A percentile compares a stretch with the other conserved stretches of the same genome.
Conservation (phyloP, 2,888 invertebrate species). For the Hyposoter didymator region DNA sequence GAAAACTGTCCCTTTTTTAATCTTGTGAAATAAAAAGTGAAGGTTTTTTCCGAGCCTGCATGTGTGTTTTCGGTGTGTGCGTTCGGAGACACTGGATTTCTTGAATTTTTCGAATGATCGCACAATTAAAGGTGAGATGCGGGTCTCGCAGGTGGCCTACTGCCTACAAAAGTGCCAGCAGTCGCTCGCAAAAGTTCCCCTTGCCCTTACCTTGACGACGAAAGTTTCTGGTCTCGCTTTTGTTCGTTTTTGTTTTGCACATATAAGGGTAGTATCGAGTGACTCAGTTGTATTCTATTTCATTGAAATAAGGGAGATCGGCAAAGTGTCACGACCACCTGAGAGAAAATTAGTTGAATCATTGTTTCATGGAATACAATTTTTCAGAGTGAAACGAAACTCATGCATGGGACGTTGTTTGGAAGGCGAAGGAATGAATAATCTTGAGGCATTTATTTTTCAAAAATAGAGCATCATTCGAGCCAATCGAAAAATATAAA, state of each 20-base stretch:
- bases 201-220: conserved; percentile 33
- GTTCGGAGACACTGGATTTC: conserved; percentile 12
- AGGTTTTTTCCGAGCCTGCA: neutral
- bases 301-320: conserved; percentile 39
- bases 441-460: neutral
- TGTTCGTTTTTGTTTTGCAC: conserved; percentile 38
- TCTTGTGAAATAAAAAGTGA: neutral
- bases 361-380: conserved; percentile 1
- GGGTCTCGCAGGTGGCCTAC: conserved; percentile 68
- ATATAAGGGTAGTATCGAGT: conserved; percentile 80
- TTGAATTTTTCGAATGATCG: conserved; percentile 55
- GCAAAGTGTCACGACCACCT: conserved; percentile 39
- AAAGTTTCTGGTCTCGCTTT: conserved; percentile 51
- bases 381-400: neutral
- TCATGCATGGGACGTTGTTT: no score
- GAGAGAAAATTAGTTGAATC: conserved; percentile 22
- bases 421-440: no score
- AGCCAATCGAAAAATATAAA: neutral
- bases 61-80: neutral
- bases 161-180: conserved; percentile 43
- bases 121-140: conserved; percentile 59
- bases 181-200: conserved; percentile 27
- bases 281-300: conserved; percentile 75
- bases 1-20: neutral
- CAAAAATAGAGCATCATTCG: neutral